Evolutionary conservation across 2,888 invertebrate genomes (phyloP), one percentile per base, ranked within the genome.

Genomic region (Craniophora ligustri): DNA sequence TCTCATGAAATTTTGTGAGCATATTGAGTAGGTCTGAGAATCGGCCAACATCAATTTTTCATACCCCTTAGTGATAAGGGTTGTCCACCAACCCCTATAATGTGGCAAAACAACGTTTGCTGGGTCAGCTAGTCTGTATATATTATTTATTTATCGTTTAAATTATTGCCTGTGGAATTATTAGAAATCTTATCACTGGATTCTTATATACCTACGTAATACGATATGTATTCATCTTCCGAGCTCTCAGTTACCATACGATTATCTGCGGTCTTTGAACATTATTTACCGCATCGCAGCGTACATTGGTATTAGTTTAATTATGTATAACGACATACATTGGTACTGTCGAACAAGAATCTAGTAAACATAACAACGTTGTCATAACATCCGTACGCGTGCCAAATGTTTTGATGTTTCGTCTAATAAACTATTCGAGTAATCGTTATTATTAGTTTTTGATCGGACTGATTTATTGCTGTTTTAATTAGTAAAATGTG

Each of bases 201-300:
- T 30, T 19, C 31, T 4, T 23, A 28, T 18, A 30, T 23, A 39
- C 46, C 45, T 50, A 21, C 21, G 8, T 6, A 66, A 59, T 19
- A n/a, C 40, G 10, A 26, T 14, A 26, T 42, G 42, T 3, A 30
- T 42, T 5, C 31, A 50, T 59, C 41, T 59, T 66, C 46, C 46
- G 61, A 32, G n/a, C 42, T 30, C 28, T 18, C 10, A 44, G 49
- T 66, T 53, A 44, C 39, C 34, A 38, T 30, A 65, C 50, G 44
- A 36, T 47, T 39, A 23, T 38, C 40, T 41, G 30, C 45, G 40
- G 40, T 60, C 26, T 60, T 39, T 44, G 32, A 45, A 40, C 53
- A 53, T 39, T 31, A 53, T 67, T 67, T 44, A 40, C 67, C 47
- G 53, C 46, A 39, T 28, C 42, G n/a, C 5, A 47, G 30, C 23